Base-by-base conservation (phyloP, 2,797 vertebrate species). In the Melanotaenia nigrans region DNA sequence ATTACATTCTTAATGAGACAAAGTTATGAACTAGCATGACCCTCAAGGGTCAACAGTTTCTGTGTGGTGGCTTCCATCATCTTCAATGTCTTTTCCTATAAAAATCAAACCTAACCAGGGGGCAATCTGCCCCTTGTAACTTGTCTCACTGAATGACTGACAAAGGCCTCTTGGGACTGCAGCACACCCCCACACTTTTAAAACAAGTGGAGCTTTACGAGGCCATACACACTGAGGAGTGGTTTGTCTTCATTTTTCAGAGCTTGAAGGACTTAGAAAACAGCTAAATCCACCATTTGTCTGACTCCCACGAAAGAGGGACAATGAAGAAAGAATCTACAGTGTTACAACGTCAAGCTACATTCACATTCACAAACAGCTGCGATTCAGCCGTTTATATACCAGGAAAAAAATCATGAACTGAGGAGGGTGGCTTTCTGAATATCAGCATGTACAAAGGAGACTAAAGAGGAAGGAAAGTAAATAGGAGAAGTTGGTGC, bases 321-420 rank as follows among this genome's bases (percentile, higher is more conserved):
- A 79, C 58, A 77, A 65, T 81, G 68, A 75, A 57, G 30, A 65
- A 68, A 77, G 59, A 73, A 71, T 65, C 61, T 73, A 47, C 42
- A 47, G 18, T 45, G 42, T 78, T 74, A 76, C 58, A 61, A 89
- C 81, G 80, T 68, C 67, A 82, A 78, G 90, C 89, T 93, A 93
- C 91, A 93, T 93, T 93, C 92, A 88, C 49, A 86, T 87, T 85
- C 73, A 83, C 58, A 65, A 59, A 78, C 73, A 87, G 77, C 87
- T 84, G 66, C 30, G 35, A 61, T 67, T 68, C 60, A 63, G 76
- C 49, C 30, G 42, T 47, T 47, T 6, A 20, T 47, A 18, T 47
- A 20, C 18, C 42, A 47, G 42, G 42, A 47, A 47, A n/a, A 45
- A 47, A 6, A 47, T 20, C 20, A 47, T 47, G 42, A 47, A 33